Evolutionary conservation across 2,113 vertebrate genomes (phyloP), one percentile per base, ranked within the genome.

Genomic region (Larimichthys polyactis): DNA sequence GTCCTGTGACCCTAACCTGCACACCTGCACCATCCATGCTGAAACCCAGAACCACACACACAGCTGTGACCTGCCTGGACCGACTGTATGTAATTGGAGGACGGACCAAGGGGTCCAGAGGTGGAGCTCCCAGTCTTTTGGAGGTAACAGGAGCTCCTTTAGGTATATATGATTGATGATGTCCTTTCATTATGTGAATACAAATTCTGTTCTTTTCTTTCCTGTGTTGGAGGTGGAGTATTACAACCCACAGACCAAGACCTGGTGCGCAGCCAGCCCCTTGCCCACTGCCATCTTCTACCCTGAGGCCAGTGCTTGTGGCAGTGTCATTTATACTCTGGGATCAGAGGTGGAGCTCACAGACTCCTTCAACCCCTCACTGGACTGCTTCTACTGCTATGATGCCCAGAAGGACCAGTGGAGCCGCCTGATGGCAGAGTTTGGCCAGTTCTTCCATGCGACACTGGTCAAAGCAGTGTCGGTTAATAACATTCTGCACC

Each of bases 401-500:
- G 95, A 99, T 0, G 95, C 96, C n/a, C 75, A 91, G 51, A 92
- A 95, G 19, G 96, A 99, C 94, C 97, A 99, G 90, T 99, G 98
- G 98, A 97, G 96, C 84, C 97, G 97, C 86, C 93, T 99, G 63
- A 96, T 99, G 78, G 97, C 97, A 66, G 98, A 99, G 87, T 99
- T 99, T 72, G 97, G 98, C 20, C 97, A 98, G 49, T 98, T 98
- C 91, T 99, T 99, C 89, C 98, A 99, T 16, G 98, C 98, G 51
- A 99, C 96, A 0, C 91, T 99, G 64, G 97, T 98, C 89, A 99
- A 99, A 90, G 96, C 98, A 0, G 97, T 99, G 73, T 96, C 97
- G 2, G 94, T 99, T 52, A 96, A 97, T 64, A 94, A 95, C 20
- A 97, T 96, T 0, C 93, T 99, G 69, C 98, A 99, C 79, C 96